These are phyloP conservation scores for Lethenteron reissneri DNA, from an alignment of 2,113 vertebrate species.

Conservation along the genomic window DNA sequence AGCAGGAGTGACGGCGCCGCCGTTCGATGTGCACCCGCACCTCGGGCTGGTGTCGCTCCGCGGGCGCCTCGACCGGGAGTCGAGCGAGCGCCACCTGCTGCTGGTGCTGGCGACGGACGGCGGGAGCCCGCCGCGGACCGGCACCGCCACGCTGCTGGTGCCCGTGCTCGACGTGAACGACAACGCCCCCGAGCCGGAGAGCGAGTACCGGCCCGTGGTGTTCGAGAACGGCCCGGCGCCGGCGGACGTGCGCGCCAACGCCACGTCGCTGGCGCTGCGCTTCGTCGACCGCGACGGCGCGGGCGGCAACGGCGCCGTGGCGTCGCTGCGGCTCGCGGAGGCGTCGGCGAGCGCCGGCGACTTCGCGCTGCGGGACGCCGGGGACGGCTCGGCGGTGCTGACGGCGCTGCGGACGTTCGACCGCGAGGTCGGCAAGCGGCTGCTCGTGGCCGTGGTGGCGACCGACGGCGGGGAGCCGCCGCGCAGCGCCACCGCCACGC, in stretches of 20 bases:
- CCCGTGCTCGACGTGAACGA: background rate
- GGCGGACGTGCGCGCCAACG: slow-evolving; percentile 36
- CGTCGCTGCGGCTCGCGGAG: no score
- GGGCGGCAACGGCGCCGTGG: slow-evolving; percentile 11
- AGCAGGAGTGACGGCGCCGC: background rate
- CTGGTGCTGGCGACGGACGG: slow-evolving; percentile 2
- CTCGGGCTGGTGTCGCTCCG: background rate
- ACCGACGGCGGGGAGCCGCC: slow-evolving; percentile 44
- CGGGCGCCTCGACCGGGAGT: background rate
- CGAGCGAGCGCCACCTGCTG: background rate
- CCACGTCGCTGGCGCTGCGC: slow-evolving; percentile 32
- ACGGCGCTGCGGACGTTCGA: slow-evolving; percentile 47
- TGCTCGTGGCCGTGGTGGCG: slow-evolving; percentile 41
- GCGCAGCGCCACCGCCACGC: slow-evolving; percentile 40
- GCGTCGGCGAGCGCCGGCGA: slow-evolving; percentile 29
- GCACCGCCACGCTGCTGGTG: background rate
- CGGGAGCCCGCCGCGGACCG: background rate
- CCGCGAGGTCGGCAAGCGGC: slow-evolving; percentile 47
- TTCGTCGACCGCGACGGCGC: slow-evolving; percentile 34
- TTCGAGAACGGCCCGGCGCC: slow-evolving; percentile 42
- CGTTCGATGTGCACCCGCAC: background rate
- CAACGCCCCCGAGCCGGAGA: slow-evolving; percentile 14
- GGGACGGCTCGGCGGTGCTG: slow-evolving; percentile 43
- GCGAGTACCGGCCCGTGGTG: slow-evolving; percentile 34
- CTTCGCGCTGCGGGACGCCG: slow-evolving; percentile 50